These are phyloP conservation scores for Cryptocephalus primarius DNA, from an alignment of 2,888 invertebrate species.

Conservation along the genomic window DNA sequence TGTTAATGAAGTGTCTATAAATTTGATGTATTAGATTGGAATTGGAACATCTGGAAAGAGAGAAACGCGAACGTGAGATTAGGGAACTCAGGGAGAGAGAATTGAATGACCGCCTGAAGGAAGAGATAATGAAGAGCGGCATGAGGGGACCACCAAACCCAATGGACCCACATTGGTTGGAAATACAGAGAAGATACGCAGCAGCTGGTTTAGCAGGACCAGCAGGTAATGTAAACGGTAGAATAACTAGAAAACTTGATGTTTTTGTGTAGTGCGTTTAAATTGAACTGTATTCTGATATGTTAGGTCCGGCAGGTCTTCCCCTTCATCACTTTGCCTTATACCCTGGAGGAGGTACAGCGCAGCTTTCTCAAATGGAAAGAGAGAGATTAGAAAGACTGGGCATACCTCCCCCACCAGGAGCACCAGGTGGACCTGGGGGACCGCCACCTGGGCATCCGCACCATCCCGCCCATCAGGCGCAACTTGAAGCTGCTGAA, in stretches of 20 bases:
- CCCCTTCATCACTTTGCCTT: conserved; percentile 63
- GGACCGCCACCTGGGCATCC: conserved; percentile 44
- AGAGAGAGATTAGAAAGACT: conserved; percentile 77
- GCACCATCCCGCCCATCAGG: conserved; percentile 43
- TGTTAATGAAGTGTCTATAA: not conserved
- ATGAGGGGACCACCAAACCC: conserved; percentile 35
- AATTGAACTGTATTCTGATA: not conserved
- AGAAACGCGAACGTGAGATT: conserved; percentile 65
- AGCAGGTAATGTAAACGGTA: conserved; percentile 18
- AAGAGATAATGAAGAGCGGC: conserved; percentile 68
- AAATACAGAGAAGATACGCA: conserved; percentile 66
- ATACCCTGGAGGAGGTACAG: conserved; percentile 60
- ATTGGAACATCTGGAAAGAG: conserved; percentile 56
- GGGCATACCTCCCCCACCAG: conserved; percentile 58
- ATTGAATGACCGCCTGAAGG: conserved; percentile 75
- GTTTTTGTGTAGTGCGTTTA: not conserved
- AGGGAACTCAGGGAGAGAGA: conserved; percentile 72
- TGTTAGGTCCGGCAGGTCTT: conserved; percentile 32
- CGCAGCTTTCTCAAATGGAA: conserved; percentile 67
- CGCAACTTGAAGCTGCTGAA: conserved; percentile 65
- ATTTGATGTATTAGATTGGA: conserved; percentile 33
- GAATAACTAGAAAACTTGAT: not conserved
- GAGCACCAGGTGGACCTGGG: conserved; percentile 42
- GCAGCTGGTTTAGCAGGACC: conserved; percentile 37
- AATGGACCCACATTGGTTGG: conserved; percentile 72